Evolutionary conservation across 1,140 invertebrate species (phyloP).

Genomic region (Drosophila bifasciata): DNA sequence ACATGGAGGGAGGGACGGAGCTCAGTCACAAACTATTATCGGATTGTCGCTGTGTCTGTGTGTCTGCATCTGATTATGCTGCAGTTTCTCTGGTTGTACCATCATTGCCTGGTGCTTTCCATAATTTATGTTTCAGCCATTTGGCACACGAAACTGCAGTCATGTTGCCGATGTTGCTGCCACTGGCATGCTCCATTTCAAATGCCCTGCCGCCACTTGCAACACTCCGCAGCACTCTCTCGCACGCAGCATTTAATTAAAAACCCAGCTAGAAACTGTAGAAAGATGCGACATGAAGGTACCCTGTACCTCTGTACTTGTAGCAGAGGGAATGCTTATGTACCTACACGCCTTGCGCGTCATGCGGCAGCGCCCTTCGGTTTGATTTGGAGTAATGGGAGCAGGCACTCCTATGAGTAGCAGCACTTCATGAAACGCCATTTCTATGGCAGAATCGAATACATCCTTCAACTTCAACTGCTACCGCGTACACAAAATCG

Average conservation of each 20-base stretch:
- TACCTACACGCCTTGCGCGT: too few species aligned
- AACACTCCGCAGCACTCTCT: background rate
- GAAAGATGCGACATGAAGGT: too few species aligned
- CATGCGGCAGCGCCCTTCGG: too few species aligned
- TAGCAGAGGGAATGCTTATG: too few species aligned
- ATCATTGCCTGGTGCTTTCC: conserved; percentile 8
- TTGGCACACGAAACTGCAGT: conserved; percentile 41
- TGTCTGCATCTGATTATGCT: conserved; percentile 25
- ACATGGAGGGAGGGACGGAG: too few species aligned
- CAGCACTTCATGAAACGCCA: too few species aligned
- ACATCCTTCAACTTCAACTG: too few species aligned
- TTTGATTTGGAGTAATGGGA: too few species aligned
- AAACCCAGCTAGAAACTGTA: background rate
- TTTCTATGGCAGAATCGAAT: too few species aligned
- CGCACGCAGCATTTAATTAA: conserved; percentile 39
- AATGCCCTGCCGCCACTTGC: conserved; percentile 17
- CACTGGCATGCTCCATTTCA: conserved; percentile 41
- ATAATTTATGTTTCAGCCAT: conserved; percentile 62
- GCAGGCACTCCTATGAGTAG: too few species aligned
- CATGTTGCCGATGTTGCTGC: conserved; percentile 2
- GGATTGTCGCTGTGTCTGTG: conserved; percentile 6
- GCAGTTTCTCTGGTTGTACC: conserved; percentile 25
- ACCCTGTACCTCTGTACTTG: too few species aligned
- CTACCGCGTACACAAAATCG: conserved; percentile 1
- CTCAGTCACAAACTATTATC: too few species aligned